These are phyloP conservation scores for Coregonus clupeaformis DNA, from an alignment of 2,113 vertebrate species.

Conservation along the genomic window DNA sequence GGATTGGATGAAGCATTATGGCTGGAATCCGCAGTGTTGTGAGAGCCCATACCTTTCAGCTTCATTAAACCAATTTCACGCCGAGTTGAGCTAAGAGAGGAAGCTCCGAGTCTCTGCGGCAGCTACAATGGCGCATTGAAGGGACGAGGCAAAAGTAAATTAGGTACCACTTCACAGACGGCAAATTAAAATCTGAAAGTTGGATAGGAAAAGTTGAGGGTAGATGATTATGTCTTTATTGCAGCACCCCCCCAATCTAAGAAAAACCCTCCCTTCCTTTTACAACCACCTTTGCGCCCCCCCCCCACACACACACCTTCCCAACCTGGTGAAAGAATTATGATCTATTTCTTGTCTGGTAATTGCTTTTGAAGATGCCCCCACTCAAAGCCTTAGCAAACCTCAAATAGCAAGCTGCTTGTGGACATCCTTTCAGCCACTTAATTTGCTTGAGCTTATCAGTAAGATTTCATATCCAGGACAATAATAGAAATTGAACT, in stretches of 20 bases:
- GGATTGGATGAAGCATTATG: constrained; percentile 86
- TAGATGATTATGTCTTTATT: constrained; percentile 85
- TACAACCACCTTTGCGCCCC: constrained; percentile 65
- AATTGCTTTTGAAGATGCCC: constrained; percentile 83
- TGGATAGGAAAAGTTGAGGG: constrained; percentile 82
- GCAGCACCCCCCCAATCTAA: constrained; percentile 75
- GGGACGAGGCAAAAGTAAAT: constrained; percentile 98
- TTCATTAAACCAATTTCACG: constrained; percentile 99
- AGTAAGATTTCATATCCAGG: constrained; percentile 71
- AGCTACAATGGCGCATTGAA: constrained; percentile 98
- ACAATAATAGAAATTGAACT: constrained; percentile 76
- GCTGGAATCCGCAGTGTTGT: constrained; percentile 96
- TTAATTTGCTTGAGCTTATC: constrained; percentile 78
- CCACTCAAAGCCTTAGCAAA: constrained; percentile 64
- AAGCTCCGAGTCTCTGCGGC: constrained; percentile 90
- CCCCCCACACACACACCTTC: constrained; percentile 35
- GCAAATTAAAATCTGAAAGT: constrained; percentile 87
- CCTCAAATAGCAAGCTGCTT: constrained; percentile 69
- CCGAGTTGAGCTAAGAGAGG: constrained; percentile 99
- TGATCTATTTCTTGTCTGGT: constrained; percentile 81
- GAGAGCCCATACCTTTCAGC: constrained; percentile 99
- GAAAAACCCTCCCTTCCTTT: constrained; percentile 71
- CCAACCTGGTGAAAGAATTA: constrained; percentile 71
- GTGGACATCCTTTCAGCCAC: constrained; percentile 67
- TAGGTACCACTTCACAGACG: constrained; percentile 98